A percentile compares a stretch with the other conserved stretches of the same genome.
Conservation (phyloP, 53 echinoderm and acorn worm genomes). For the Holothuria leucospilota region DNA sequence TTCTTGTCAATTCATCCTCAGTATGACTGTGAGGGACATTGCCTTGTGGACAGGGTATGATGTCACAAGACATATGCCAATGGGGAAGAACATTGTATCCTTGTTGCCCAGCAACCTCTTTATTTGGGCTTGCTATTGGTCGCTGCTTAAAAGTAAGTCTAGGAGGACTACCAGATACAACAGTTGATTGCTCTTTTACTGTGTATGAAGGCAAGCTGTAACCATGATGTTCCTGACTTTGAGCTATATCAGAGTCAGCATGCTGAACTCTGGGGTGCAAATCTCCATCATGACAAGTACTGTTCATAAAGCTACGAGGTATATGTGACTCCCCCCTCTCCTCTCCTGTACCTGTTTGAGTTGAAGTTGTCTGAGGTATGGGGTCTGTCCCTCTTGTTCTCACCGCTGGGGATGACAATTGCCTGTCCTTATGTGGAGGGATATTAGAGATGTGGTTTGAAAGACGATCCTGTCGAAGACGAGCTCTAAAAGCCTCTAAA, state of each 20-base stretch:
- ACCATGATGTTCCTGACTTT: no score
- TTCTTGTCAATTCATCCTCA: not conserved
- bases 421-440: constrained; percentile 72
- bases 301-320: no score
- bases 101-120: not conserved
- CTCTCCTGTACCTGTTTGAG: constrained; percentile 68
- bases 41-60: constrained; percentile 79
- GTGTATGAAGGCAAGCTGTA: no score
- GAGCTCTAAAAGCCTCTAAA: constrained; percentile 69
- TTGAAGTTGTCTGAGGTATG: constrained; percentile 84
- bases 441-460: constrained; percentile 13
- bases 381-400: constrained; percentile 68
- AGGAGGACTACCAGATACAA: not conserved
- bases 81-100: constrained; percentile 68
- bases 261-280: no score
- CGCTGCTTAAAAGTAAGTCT: no score
- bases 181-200: constrained; percentile 56
- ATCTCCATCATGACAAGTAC: no score
- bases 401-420: constrained; percentile 62
- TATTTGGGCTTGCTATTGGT: constrained; percentile 67
- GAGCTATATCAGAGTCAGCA: no score
- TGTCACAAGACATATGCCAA: constrained; percentile 92
- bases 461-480: constrained; percentile 63
- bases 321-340: no score
- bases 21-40: constrained; percentile 15